These are phyloP conservation scores for Euura saliciscinereae DNA, from an alignment of 1,140 invertebrate species.

Conservation along the genomic window DNA sequence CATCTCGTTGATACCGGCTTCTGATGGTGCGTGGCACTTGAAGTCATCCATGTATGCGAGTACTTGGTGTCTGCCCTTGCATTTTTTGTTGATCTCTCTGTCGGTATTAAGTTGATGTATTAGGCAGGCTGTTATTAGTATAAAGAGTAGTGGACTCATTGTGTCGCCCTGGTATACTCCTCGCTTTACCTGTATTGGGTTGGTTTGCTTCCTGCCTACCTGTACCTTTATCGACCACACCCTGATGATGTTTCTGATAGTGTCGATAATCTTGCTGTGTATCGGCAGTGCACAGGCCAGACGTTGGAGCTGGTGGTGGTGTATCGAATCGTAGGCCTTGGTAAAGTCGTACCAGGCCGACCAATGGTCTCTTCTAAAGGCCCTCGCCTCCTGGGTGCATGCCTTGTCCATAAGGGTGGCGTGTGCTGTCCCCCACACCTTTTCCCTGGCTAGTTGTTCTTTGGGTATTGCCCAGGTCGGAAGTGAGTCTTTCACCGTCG, in stretches of 20 bases:
- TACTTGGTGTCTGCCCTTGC: slow-evolving; percentile 28
- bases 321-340: slow-evolving; percentile 33
- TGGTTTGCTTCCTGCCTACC: no score
- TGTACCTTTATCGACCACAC: no score
- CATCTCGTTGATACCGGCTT: slow-evolving; percentile 20
- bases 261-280: slow-evolving; percentile 23
- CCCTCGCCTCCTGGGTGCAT: no score
- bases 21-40: slow-evolving; percentile 30
- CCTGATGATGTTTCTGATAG: no score
- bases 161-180: no score
- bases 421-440: slow-evolving; percentile 29
- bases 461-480: slow-evolving; percentile 25
- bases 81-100: no score
- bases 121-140: no score
- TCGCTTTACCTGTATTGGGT: no score
- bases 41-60: slow-evolving; percentile 38
- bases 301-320: slow-evolving; percentile 23
- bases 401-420: slow-evolving; percentile 29
- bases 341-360: slow-evolving; percentile 33
- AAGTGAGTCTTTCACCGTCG: slow-evolving; percentile 15
- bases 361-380: slow-evolving; percentile 19
- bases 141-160: no score
- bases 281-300: slow-evolving; percentile 22
- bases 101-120: no score
- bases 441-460: no score